A percentile compares a stretch with the other conserved stretches of the same genome.
phyloP scores from a whole-genome alignment of 2,888 invertebrate genomes.

The Polyploca ridens region DNA sequence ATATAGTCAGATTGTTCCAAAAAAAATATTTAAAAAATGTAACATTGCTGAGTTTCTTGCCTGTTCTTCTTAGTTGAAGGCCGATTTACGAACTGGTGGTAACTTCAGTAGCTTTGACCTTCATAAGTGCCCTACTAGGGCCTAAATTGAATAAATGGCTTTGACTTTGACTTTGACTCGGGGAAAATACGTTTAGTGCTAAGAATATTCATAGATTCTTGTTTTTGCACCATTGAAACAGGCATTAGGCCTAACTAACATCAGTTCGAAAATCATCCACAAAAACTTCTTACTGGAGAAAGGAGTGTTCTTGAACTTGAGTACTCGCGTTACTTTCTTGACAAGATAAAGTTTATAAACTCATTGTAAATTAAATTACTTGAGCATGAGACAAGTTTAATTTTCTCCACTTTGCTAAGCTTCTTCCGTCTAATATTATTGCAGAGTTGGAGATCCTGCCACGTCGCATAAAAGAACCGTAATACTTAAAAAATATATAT shows the following conservation, averaged over 20 bases:
- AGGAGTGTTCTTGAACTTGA: neutral
- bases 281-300: neutral
- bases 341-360: neutral
- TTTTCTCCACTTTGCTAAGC: neutral
- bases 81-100: too few relatives aligned
- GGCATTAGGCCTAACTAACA: too few relatives aligned
- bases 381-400: neutral
- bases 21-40: too few relatives aligned
- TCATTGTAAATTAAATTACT: neutral
- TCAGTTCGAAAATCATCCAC: too few relatives aligned
- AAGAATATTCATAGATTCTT: neutral
- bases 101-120: too few relatives aligned
- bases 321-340: neutral
- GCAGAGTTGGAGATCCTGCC: neutral
- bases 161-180: too few relatives aligned
- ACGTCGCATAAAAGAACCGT: neutral
- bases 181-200: neutral
- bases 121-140: too few relatives aligned
- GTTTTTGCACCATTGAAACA: neutral
- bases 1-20: too few relatives aligned
- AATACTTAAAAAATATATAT: neutral
- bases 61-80: too few relatives aligned
- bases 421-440: neutral
- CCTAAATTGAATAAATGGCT: too few relatives aligned
- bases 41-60: too few relatives aligned